Evolutionary conservation across 2,113 vertebrate species (phyloP).

Genomic region (Sinocyclocheilus grahami): DNA sequence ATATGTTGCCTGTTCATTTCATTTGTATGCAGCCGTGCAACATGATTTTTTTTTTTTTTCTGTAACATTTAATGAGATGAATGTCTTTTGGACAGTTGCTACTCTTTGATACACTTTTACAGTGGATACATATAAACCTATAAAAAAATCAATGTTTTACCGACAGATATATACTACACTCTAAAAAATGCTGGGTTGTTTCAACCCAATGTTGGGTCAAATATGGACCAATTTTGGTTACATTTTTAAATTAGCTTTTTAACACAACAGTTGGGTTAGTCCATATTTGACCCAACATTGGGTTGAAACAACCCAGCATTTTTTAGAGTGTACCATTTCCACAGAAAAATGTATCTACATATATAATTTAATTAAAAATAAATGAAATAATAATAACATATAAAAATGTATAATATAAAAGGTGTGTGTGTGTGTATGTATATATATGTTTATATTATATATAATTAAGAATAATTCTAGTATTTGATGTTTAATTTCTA

Average conservation of each 20-base stretch:
- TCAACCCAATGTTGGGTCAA: no score
- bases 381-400: background rate
- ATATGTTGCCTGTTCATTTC: background rate
- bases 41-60: background rate
- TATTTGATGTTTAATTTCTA: no score
- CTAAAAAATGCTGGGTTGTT: no score
- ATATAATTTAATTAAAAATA: background rate
- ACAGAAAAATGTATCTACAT: background rate
- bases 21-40: background rate
- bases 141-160: background rate
- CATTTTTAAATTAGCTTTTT: no score
- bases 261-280: no score
- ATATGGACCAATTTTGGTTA: no score
- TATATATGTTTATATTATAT: no score
- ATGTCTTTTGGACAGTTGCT: background rate
- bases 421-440: no score
- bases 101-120: background rate
- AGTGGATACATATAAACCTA: background rate
- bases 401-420: background rate
- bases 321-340: no score
- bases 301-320: no score
- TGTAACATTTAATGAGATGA: background rate
- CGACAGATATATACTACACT: background rate
- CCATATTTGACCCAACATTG: no score
- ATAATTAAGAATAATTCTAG: no score